Evolutionary conservation across 2,113 vertebrate species (phyloP).

Genomic region (Pterocles orientalis): DNA sequence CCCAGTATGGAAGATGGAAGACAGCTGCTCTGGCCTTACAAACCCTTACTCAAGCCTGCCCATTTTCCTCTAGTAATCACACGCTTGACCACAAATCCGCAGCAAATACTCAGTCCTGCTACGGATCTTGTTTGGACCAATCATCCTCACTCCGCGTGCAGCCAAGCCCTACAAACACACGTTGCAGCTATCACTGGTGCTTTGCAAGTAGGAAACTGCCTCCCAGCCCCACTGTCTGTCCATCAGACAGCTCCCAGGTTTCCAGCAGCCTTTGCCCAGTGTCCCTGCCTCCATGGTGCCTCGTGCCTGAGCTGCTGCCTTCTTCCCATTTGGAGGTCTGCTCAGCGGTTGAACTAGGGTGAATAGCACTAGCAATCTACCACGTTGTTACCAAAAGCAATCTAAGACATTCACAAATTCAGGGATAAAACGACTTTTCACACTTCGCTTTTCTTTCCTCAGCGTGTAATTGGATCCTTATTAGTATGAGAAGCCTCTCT

Average conservation of each 20-base stretch:
- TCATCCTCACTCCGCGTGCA: neutral
- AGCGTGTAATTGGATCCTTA: neutral
- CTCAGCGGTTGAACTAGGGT: accelerated
- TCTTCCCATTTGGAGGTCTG: neutral
- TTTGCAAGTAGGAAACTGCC: neutral
- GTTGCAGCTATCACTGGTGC: neutral
- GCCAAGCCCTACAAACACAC: neutral
- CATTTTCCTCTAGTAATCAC: neutral
- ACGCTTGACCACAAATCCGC: neutral
- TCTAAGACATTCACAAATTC: neutral
- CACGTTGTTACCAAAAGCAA: neutral
- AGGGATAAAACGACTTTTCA: neutral
- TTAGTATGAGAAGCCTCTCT: neutral
- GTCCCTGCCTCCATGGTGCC: neutral
- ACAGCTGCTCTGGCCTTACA: neutral
- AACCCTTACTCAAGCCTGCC: neutral
- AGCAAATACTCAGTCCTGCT: neutral
- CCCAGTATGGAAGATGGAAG: neutral
- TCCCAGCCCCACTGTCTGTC: too few relatives aligned
- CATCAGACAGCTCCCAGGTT: neutral
- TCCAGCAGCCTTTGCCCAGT: neutral
- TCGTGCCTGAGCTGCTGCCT: neutral
- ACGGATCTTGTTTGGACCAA: neutral
- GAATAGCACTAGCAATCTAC: neutral
- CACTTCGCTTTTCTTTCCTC: neutral